Base-by-base conservation (phyloP, 1,140 invertebrate genomes). In the Drosophila sp. region DNA sequence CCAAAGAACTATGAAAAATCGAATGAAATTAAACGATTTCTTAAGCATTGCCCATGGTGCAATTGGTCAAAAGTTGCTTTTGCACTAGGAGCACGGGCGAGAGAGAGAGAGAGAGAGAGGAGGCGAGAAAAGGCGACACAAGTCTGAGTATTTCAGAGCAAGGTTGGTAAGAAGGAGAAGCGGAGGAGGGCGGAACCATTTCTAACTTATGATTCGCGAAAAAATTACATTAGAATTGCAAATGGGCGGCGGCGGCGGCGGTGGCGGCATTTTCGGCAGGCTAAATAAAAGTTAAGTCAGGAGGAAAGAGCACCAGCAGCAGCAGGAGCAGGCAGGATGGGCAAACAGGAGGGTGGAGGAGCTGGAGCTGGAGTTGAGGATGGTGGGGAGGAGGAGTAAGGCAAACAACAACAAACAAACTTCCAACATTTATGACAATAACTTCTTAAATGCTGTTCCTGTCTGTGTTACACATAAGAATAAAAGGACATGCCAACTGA, bases 191-290 rank as follows among this genome's bases (percentile, higher is more conserved):
- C 30, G 62, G 23, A 33, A 60, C 38, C 64, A 63, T 76, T 76
- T 23, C 80, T 89, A 87, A 87, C 83, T 89, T 87, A 87, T 87
- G 83, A 87, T 87, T 87, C 83, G 83, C 83, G 84, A 87, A 87
- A 87, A 87, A 87, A 87, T 87, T 87, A 87, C 83, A 87, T 87
- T 87, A 87, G 83, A 87, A 87, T 87, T 87, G 83, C 83, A 87
- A 87, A 87, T 87, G 89, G 84, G 66, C 57, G 29, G 63, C 70
- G 70, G 68, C 64, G 61, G 67, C 55, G 58, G 17, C 25, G 27
- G 41, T 23, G 61, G 60, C 11, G 41, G n/a, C 38, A 32, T 69
- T 63, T 69, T 50, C 44, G 44, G 65, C 40, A 58, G 60, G 64
- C 50, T 79, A 79, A 86, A 86, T 86, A 86, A 86, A 87, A 77